Evolutionary conservation across 2,888 invertebrate species (phyloP).

Genomic region (Brachylomia viminalis): DNA sequence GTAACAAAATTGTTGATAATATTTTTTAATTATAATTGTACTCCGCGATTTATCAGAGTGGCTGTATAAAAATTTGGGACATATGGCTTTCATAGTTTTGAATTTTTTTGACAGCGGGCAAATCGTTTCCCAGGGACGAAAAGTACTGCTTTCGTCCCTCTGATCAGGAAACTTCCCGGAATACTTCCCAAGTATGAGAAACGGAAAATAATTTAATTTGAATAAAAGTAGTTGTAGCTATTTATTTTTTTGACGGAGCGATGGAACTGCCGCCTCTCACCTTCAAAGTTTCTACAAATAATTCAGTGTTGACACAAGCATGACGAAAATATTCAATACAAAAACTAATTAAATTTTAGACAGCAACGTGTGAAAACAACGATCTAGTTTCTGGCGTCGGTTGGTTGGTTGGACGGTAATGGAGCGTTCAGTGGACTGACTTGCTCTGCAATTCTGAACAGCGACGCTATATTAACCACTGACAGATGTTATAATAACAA

Average conservation of each 20-base stretch:
- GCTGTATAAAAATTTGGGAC: too few species aligned
- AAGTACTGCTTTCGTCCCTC: too few species aligned
- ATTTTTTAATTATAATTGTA: too few species aligned
- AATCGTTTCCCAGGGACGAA: too few species aligned
- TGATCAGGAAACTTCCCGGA: too few species aligned
- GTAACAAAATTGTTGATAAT: too few species aligned
- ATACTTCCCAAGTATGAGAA: too few species aligned
- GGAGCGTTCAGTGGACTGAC: conserved; percentile 81
- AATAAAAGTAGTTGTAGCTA: background rate
- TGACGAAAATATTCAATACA: background rate
- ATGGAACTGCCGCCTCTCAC: background rate
- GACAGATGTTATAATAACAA: conserved; percentile 84
- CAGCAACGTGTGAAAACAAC: conserved; percentile 79
- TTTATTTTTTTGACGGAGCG: background rate
- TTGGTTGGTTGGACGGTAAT: conserved; percentile 79
- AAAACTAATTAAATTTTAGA: conserved; percentile 67
- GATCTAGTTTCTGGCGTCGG: conserved; percentile 77
- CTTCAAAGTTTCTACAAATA: background rate
- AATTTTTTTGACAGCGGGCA: too few species aligned
- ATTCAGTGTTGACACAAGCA: background rate
- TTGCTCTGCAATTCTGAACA: conserved; percentile 81
- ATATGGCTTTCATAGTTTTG: too few species aligned
- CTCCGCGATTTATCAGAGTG: too few species aligned
- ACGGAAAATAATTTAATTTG: background rate
- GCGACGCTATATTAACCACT: conserved; percentile 82